Percentiles rank a stretch among this genome's conserved stretches.
Conservation (phyloP, 2,113 vertebrate genomes). For the Xyrauchen texanus region DNA sequence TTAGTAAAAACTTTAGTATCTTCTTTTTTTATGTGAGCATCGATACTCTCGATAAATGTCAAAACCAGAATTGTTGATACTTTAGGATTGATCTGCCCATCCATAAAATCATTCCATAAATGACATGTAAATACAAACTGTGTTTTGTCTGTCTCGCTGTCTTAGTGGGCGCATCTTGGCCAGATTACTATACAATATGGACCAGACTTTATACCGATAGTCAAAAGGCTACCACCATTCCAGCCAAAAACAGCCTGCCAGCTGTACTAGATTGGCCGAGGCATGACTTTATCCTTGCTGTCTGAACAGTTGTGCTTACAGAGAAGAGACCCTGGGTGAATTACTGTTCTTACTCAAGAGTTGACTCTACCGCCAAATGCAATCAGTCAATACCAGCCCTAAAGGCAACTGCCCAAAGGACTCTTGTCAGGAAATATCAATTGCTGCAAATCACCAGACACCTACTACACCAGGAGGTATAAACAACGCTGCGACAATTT, state of each 20-base stretch:
- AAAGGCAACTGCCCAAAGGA: slow-evolving; percentile 28
- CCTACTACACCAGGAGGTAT: slow-evolving; percentile 8
- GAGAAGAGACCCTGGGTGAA: neutral
- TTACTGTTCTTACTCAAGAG: slow-evolving; percentile 28
- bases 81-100: no score
- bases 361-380: slow-evolving; percentile 8
- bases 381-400: slow-evolving; percentile 31
- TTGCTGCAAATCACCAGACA: slow-evolving; percentile 34
- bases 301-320: neutral
- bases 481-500: neutral
- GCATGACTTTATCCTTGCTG: slow-evolving; percentile 28
- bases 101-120: no score
- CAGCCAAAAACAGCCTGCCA: neutral
- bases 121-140: no score
- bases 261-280: neutral
- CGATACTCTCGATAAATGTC: no score
- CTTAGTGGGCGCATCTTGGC: no score
- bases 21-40: no score
- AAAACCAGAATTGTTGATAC: no score
- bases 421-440: slow-evolving; percentile 33
- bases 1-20: no score
- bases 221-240: neutral
- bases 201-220: no score
- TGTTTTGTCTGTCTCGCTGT: no score
- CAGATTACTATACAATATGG: no score